These are phyloP conservation scores for Pardosa pseudoannulata DNA, from an alignment of 2,888 invertebrate genomes.

Conservation along the genomic window DNA sequence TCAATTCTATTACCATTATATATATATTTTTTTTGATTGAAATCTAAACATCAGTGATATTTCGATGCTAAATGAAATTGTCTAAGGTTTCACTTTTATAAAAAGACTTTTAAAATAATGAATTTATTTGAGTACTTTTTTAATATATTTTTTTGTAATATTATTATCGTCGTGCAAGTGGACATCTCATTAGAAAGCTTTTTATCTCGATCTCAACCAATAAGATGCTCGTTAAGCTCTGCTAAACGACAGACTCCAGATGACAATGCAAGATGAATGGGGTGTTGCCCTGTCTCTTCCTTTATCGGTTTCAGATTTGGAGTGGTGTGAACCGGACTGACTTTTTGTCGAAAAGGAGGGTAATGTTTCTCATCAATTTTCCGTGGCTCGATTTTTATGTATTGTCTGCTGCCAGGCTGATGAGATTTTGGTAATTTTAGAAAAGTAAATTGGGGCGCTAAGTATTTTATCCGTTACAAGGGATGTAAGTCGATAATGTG, in stretches of 20 bases:
- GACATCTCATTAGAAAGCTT: too few species aligned
- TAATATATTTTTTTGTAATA: background rate
- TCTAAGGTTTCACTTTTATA: too few species aligned
- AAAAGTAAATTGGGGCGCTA: background rate
- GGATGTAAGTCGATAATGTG: background rate
- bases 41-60: too few species aligned
- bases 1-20: too few species aligned
- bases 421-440: background rate
- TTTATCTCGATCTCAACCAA: background rate
- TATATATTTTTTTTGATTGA: too few species aligned
- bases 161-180: background rate
- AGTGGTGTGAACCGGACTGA: background rate
- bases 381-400: background rate
- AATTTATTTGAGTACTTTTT: too few species aligned
- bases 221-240: conserved; percentile 1
- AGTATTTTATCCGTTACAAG: too few species aligned
- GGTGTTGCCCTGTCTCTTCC: background rate
- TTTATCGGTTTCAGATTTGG: conserved; percentile 49
- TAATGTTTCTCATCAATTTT: background rate
- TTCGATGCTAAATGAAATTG: too few species aligned
- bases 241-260: background rate
- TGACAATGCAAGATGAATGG: conserved; percentile 35
- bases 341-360: background rate
- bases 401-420: background rate
- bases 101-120: too few species aligned